A percentile compares a stretch with the other conserved stretches of the same genome.
phyloP scores from a whole-genome alignment of 53 echinoderm and acorn worm species.

The Paracentrotus lividus region DNA sequence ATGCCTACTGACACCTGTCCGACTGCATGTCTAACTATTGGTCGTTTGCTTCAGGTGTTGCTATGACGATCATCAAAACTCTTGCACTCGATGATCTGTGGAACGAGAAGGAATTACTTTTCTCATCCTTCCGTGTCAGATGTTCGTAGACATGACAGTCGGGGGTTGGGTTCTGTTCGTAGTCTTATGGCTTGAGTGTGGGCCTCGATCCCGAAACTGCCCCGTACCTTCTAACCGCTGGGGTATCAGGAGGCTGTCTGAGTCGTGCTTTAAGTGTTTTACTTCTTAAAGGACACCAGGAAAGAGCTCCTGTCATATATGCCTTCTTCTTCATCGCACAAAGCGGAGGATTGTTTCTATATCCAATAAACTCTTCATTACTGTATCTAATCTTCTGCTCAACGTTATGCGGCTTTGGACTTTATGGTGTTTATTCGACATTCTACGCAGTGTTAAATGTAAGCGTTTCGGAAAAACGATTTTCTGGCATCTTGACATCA shows the following conservation, averaged over 20 bases:
- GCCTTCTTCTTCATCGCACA: not conserved
- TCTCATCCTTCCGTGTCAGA: too few relatives aligned
- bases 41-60: too few relatives aligned
- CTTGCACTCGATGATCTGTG: too few relatives aligned
- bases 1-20: too few relatives aligned
- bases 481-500: not conserved
- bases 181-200: too few relatives aligned
- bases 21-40: too few relatives aligned
- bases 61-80: too few relatives aligned
- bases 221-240: too few relatives aligned
- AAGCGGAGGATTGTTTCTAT: not conserved
- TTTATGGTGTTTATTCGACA: not conserved
- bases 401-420: not conserved
- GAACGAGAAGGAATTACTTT: too few relatives aligned
- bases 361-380: not conserved
- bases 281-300: not conserved
- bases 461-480: not conserved
- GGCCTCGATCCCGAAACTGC: too few relatives aligned
- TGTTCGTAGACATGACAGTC: too few relatives aligned
- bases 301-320: not conserved
- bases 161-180: too few relatives aligned
- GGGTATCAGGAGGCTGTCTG: not conserved
- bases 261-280: not conserved
- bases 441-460: not conserved
- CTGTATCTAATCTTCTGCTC: not conserved